Percentiles rank a stretch among this genome's conserved stretches.
These are phyloP conservation scores for Ernsta delagoae DNA, from an alignment of 2,888 invertebrate genomes.

Conservation along the genomic window DNA sequence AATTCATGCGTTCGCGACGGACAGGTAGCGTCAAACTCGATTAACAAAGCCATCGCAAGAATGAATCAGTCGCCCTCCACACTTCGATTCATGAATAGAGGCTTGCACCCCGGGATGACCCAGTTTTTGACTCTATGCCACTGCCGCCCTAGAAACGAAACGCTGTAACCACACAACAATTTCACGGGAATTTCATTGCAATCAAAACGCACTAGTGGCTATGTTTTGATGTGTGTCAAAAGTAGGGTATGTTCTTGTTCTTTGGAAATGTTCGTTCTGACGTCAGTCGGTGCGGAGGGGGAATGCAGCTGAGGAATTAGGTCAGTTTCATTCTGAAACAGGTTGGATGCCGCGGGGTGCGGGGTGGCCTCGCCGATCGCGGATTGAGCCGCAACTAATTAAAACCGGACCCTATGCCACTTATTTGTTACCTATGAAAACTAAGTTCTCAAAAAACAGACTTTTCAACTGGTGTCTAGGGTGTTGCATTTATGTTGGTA, in stretches of 20 bases:
- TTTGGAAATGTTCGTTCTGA: conserved; percentile 71
- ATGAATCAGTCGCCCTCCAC: conserved; percentile 75
- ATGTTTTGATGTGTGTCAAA: conserved; percentile 48
- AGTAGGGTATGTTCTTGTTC: conserved; percentile 58
- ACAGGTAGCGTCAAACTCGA: conserved; percentile 59
- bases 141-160: conserved; percentile 44
- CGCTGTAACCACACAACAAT: conserved; percentile 47
- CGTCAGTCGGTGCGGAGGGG: conserved; percentile 82
- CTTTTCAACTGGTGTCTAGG: neutral
- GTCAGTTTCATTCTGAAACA: conserved; percentile 88
- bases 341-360: conserved; percentile 60
- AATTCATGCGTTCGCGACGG: conserved; percentile 54
- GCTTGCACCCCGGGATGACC: conserved; percentile 88
- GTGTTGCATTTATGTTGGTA: neutral
- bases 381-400: conserved; percentile 59
- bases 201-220: conserved; percentile 31
- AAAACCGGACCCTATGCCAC: conserved; percentile 42
- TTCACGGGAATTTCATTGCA: conserved; percentile 45
- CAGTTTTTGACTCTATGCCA: conserved; percentile 83
- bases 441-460: neutral
- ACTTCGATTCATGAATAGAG: conserved; percentile 85
- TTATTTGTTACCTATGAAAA: conserved; percentile 21
- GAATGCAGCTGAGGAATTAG: conserved; percentile 81
- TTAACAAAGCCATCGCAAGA: conserved; percentile 67
- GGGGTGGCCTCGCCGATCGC: conserved; percentile 57